A percentile compares a stretch with the other conserved stretches of the same genome.
phyloP scores from a whole-genome alignment of 2,888 invertebrate genomes.

The Pedicia rivosa region DNA sequence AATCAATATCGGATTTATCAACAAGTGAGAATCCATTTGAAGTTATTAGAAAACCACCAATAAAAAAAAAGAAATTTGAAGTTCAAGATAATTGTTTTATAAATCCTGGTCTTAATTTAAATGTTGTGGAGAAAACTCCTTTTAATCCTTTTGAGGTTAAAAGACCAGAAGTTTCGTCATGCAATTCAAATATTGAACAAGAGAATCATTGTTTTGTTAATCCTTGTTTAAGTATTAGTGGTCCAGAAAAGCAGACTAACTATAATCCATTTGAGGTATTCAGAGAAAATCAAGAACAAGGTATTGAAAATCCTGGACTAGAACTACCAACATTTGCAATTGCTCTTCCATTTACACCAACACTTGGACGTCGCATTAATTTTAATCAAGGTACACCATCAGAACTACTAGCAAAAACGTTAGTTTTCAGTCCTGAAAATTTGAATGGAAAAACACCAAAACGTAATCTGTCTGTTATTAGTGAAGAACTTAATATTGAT shows the following conservation, averaged over 20 bases:
- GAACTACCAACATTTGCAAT: conserved; percentile 20
- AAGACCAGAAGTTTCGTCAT: conserved; percentile 2
- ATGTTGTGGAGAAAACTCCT: conserved; percentile 23
- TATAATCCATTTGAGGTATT: conserved; percentile 28
- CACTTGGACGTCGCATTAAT: conserved; percentile 26
- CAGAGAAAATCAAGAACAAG: conserved; percentile 14
- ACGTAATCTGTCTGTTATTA: conserved; percentile 19
- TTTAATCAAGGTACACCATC: conserved; percentile 24
- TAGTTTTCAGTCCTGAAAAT: conserved; percentile 23
- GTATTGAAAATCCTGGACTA: conserved; percentile 16
- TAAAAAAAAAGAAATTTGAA: conserved; percentile 24
- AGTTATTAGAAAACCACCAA: conserved; percentile 26
- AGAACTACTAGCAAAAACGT: conserved; percentile 24
- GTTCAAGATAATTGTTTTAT: conserved; percentile 23
- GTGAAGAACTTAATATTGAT: conserved; percentile 29
- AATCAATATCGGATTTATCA: conserved; percentile 23
- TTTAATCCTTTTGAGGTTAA: conserved; percentile 29
- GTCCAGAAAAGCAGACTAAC: conserved; percentile 19
- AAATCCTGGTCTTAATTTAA: conserved; percentile 28
- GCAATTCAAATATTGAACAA: neutral
- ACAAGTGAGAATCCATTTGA: conserved; percentile 24
- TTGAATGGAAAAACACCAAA: conserved; percentile 8
- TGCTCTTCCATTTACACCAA: conserved; percentile 26
- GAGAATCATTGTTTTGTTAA: conserved; percentile 23
- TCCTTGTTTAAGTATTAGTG: conserved; percentile 24